Base-by-base conservation (phyloP, 23 tunicate species). In the Halocynthia roretzi region DNA sequence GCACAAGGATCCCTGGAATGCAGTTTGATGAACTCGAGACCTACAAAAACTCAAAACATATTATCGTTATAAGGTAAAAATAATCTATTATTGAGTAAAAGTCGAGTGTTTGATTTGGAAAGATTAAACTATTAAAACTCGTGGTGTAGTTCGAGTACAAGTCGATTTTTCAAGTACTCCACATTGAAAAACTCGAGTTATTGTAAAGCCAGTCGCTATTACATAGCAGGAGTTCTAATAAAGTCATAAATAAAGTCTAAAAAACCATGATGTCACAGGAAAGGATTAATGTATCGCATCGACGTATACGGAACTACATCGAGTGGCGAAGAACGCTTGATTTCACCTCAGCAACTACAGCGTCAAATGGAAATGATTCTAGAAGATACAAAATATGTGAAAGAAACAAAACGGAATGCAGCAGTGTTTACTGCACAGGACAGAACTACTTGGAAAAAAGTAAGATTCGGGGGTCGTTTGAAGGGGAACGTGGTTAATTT, bases 211-310 rank as follows among this genome's bases (percentile, higher is more conserved):
- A 31, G 44, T 31, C 44, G 44, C 44, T 31, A 31, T 31, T 31
- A 31, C 44, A 31, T 31, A 31, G 44, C 44, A 31, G 2, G 4
- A 31, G 44, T 31, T 31, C 44, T 31, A 31, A 31, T 31, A 31
- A 31, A 31, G 4, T 0, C 4, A 31, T 31, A 31, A 31, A 31
- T 31, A 31, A 31, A 0, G 4, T 31, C 4, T 31, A 31, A 31
- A 31, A 31, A 31, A 31, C 4, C 44, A 31, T 31, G 44, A 31
- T 31, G 54, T 56, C 7, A 20, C 71, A 92, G 98, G 52, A 92
- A 86, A 63, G 98, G 98, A n/a, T 31, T 86, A 8, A 92, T 92
- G 98, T 92, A 63, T 57, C 76, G 84, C 21, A 76, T 92, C 20
- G 83, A 80, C 31, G 70, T 92, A 7, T 71, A 76, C 71, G 90